phyloP scores from a whole-genome alignment of 2,113 vertebrate species.

The Xenus cinereus region DNA sequence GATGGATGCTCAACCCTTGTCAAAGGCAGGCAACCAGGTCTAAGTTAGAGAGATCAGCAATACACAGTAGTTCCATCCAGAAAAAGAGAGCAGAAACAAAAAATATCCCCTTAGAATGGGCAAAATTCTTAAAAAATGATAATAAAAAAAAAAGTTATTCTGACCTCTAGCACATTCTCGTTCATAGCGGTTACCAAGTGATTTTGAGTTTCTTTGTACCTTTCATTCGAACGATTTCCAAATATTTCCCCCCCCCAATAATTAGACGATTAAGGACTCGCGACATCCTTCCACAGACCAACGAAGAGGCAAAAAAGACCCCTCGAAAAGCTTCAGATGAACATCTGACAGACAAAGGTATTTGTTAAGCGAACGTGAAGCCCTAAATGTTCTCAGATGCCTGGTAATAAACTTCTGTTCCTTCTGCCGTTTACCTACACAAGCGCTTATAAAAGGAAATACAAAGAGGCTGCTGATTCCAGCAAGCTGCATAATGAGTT shows the following conservation, averaged over 20 bases:
- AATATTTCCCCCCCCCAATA: not conserved
- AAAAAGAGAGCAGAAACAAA: not conserved
- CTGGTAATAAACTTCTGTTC: not conserved
- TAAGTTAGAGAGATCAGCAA: too few species aligned
- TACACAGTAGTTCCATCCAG: not conserved
- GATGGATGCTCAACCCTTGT: not conserved
- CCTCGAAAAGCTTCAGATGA: not conserved
- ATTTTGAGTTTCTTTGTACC: not conserved
- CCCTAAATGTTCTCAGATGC: not conserved
- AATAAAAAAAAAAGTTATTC: not conserved
- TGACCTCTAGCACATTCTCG: too few species aligned
- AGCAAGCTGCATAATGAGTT: not conserved
- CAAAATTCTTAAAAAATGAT: not conserved
- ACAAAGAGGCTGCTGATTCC: not conserved
- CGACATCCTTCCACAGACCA: not conserved
- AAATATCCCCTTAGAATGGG: not conserved
- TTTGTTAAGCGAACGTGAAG: not conserved
- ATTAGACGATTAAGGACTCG: not conserved
- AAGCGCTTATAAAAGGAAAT: not conserved
- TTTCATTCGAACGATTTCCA: not conserved
- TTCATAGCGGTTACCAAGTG: not conserved
- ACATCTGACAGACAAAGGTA: not conserved
- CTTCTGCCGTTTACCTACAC: not conserved
- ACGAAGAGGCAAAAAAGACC: not conserved
- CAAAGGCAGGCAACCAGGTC: not conserved